Evolutionary conservation across 35 echinoderm and acorn worm genomes (phyloP), one percentile per base, ranked within the genome.

Genomic region (Amphiura filiformis): DNA sequence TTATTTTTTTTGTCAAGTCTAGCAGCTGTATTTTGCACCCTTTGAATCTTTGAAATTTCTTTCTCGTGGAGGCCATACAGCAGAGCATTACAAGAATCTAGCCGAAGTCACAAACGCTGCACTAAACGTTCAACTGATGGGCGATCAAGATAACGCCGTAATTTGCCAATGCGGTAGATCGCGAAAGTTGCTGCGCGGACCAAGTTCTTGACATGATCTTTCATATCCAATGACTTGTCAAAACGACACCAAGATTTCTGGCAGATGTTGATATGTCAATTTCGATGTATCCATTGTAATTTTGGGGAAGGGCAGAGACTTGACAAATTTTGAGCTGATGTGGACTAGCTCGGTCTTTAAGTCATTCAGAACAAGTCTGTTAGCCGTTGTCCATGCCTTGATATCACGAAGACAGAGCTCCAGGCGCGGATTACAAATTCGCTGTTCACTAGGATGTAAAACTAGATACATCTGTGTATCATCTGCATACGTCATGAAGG

Each of bases 401-500:
- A 70, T 70, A 70, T 70, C 26, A 3, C 26, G 61, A 15, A 70
- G 61, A n/a, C 26, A 11, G 2, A 70, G 61, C 28, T 70, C 61
- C 61, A 70, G 61, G 4, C 28, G 15, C 30, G 61, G 11, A 70
- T 70, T 18, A n/a, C 28, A 30, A 70, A 70, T 26, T 70, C 61
- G 26, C 61, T 13, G 7, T 70, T 70, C 61, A 70, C 61, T 70
- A 26, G 61, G 61, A 15, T 70, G 32, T 70, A 70, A 70, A 4
- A 70, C 42, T 57, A 32, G 17, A 87, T 88, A 44, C 28, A 92
- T n/a, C 57, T 92, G 90, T 87, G 78, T 92, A 75, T 88, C 90
- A 83, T 92, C 90, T 65, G 90, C 90, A 75, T 87, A 87, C 65
- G 79, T 83, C 40, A 82, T 86, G 44, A 88, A 92, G 17, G 26